A percentile compares a stretch with the other conserved stretches of the same genome.
Conservation (phyloP, 1,140 invertebrate species). For the Laupala kohalensis region DNA sequence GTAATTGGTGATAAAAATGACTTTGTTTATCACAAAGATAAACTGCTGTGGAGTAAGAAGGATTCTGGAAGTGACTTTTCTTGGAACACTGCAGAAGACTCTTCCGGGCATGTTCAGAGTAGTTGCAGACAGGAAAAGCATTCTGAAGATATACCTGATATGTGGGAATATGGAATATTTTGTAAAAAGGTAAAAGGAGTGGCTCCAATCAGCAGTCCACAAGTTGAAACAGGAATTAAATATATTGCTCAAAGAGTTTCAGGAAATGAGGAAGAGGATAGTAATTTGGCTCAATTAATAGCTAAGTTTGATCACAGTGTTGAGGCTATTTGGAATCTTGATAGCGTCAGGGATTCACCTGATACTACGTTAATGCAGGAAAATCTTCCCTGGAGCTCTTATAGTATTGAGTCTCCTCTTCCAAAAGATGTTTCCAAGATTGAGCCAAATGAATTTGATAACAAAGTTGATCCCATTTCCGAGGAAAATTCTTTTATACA, state of each 20-base stretch:
- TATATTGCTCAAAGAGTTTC: not conserved
- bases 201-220: not conserved
- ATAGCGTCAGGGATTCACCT: constrained; percentile 12
- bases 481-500: constrained; percentile 7
- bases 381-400: constrained; percentile 42
- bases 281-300: constrained; percentile 39
- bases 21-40: not conserved
- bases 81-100: constrained; percentile 5
- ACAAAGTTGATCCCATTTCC: constrained; percentile 14
- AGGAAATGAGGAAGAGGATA: constrained; percentile 1
- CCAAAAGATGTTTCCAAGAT: constrained; percentile 25
- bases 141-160: not conserved
- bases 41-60: constrained; percentile 4
- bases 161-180: not conserved
- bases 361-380: constrained; percentile 26
- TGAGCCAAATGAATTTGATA: constrained; percentile 22
- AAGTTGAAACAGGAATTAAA: not conserved
- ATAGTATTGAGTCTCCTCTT: constrained; percentile 38
- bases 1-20: constrained; percentile 15
- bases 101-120: not conserved
- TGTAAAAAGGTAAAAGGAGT: not conserved
- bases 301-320: constrained; percentile 50
- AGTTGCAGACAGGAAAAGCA: not conserved
- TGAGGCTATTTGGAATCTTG: constrained; percentile 44
- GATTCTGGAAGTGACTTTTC: constrained; percentile 1